A percentile compares a stretch with the other conserved stretches of the same genome.
Conservation (phyloP, 2,888 invertebrate genomes). For the Druceiella hillmani region DNA sequence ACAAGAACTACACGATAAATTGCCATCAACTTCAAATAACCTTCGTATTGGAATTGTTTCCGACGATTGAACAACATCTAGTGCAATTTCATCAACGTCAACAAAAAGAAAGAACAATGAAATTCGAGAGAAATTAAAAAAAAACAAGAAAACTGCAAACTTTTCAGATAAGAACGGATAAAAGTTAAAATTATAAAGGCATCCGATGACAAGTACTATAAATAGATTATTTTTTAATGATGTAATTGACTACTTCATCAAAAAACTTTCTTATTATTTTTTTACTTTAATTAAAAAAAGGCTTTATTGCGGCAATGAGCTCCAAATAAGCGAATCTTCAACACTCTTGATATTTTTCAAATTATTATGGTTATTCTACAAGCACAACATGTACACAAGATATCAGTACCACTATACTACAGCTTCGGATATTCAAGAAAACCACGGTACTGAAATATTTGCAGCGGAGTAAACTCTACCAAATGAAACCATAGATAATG, state of each 20-base stretch:
- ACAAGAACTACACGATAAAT: constrained; percentile 11
- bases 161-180: constrained; percentile 18
- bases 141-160: constrained; percentile 19
- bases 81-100: constrained; percentile 16
- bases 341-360: constrained; percentile 17
- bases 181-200: constrained; percentile 19
- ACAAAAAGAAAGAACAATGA: constrained; percentile 22
- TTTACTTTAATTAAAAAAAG: constrained; percentile 20
- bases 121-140: constrained; percentile 18
- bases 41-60: constrained; percentile 16
- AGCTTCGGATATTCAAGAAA: constrained; percentile 12
- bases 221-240: constrained; percentile 13
- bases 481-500: too few species aligned
- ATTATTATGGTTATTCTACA: constrained; percentile 19
- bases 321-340: constrained; percentile 16
- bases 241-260: constrained; percentile 14
- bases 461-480: constrained; percentile 13
- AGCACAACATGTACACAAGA: constrained; percentile 3
- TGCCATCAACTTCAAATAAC: constrained; percentile 17
- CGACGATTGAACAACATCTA: constrained; percentile 14
- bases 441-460: too few species aligned
- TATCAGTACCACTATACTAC: constrained; percentile 2
- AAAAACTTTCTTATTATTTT: constrained; percentile 20
- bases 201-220: constrained; percentile 15
- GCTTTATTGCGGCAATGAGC: constrained; percentile 18